Evolutionary conservation across 1,140 invertebrate species (phyloP).

Genomic region (Ooceraea biroi): DNA sequence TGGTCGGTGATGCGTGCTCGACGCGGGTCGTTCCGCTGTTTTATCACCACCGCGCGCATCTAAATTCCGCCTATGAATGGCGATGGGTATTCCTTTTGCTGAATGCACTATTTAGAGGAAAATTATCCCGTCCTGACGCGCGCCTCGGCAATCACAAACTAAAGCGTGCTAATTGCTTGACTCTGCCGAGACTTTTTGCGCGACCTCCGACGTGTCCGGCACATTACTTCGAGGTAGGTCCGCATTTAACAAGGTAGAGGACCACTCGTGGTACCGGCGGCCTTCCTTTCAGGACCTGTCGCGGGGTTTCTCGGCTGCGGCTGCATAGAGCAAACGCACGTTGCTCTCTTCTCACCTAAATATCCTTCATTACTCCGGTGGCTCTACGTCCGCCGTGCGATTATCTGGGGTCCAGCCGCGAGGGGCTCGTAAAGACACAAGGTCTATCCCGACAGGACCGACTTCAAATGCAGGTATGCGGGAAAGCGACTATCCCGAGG

Average conservation of each 20-base stretch:
- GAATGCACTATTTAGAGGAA: conserved; percentile 31
- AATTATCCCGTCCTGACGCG: neutral
- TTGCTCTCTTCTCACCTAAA: conserved; percentile 34
- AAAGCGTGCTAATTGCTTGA: conserved; percentile 36
- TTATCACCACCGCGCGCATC: neutral
- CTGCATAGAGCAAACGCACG: neutral
- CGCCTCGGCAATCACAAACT: conserved; percentile 24
- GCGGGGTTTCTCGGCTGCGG: neutral
- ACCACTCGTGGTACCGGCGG: neutral
- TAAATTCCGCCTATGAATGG: conserved; percentile 35
- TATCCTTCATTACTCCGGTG: conserved; percentile 36
- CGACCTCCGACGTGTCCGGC: neutral
- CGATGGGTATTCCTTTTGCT: neutral
- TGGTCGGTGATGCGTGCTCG: conserved; percentile 12
- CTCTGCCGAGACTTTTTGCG: neutral
- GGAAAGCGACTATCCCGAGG: conserved; percentile 29
- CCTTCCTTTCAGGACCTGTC: conserved; percentile 3
- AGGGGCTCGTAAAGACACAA: conserved; percentile 50
- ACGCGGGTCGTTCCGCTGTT: conserved; percentile 5
- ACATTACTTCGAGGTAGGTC: conserved; percentile 32
- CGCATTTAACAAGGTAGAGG: conserved; percentile 20
- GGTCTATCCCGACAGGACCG: conserved; percentile 3
- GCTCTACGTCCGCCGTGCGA: conserved; percentile 13
- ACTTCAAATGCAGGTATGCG: conserved; percentile 24
- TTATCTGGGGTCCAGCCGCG: conserved; percentile 17